Conservation (phyloP, 1,140 invertebrate genomes). For the Halesus radiatus region DNA sequence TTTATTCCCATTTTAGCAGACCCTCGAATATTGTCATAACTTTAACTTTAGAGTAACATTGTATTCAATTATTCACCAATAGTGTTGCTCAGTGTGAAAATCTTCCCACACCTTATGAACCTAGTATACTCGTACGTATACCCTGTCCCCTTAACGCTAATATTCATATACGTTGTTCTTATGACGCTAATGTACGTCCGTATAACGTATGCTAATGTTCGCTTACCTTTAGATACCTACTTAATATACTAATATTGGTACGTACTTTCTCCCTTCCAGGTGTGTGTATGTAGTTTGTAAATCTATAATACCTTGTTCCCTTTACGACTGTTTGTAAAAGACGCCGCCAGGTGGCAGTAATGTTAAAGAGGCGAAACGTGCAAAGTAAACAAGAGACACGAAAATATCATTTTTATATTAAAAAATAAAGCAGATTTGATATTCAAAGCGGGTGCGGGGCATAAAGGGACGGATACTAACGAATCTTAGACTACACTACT, state of each 20-base stretch:
- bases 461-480: constrained; percentile 19
- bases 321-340: constrained; percentile 34
- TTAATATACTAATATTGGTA: too few species aligned
- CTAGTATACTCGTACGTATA: too few species aligned
- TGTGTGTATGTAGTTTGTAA: neutral
- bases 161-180: too few species aligned
- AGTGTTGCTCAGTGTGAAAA: neutral
- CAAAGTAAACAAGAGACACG: constrained; percentile 24
- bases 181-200: too few species aligned
- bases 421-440: constrained; percentile 26
- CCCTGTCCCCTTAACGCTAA: too few species aligned
- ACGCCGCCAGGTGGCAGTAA: constrained; percentile 43
- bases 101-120: too few species aligned
- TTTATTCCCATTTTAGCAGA: neutral
- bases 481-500: neutral
- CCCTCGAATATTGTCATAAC: constrained; percentile 10
- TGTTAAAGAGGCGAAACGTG: constrained; percentile 36
- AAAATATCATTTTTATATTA: constrained; percentile 28
- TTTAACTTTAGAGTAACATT: neutral
- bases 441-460: constrained; percentile 12
- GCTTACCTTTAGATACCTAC: too few species aligned
- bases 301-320: neutral
- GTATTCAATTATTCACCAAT: constrained; percentile 1
- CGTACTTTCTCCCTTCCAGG: neutral
- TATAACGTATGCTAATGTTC: too few species aligned